A percentile compares a stretch with the other conserved stretches of the same genome.
phyloP scores from a whole-genome alignment of 2,113 vertebrate species.

The Lycaon pictus region DNA sequence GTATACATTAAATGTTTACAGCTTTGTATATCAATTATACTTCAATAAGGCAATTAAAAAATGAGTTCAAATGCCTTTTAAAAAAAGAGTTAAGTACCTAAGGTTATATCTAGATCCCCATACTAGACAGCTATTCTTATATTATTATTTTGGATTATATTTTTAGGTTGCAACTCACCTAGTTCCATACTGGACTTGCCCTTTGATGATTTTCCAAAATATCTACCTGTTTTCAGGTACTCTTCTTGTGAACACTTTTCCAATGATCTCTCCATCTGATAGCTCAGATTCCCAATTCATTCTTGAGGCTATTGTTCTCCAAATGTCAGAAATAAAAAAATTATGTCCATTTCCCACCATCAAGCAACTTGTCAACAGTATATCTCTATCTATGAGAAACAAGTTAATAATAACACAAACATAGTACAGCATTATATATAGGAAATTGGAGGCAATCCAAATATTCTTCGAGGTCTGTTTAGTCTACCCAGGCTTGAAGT shows the following conservation, averaged over 20 bases:
- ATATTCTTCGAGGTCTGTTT: not conserved
- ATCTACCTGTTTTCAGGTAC: not conserved
- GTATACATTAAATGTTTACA: not conserved
- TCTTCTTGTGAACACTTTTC: not conserved
- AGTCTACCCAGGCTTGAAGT: not conserved
- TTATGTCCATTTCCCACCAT: not conserved
- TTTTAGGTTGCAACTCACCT: not conserved
- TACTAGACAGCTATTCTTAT: not conserved
- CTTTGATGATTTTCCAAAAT: not conserved
- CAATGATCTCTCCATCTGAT: not conserved
- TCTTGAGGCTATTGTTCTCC: not conserved
- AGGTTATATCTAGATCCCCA: not conserved
- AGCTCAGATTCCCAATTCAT: not conserved
- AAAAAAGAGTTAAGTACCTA: not conserved
- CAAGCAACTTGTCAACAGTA: not conserved
- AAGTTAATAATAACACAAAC: not conserved
- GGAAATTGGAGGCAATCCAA: not conserved
- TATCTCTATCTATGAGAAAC: not conserved
- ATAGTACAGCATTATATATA: not conserved
- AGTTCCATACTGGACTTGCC: not conserved
- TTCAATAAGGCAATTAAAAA: not conserved
- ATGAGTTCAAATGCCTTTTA: not conserved
- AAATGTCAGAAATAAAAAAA: conserved; percentile 16
- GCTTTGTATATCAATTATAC: not conserved
- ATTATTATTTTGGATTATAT: not conserved